Base-by-base conservation (phyloP, 2,113 vertebrate species). In the Psammodynastes pulverulentus region DNA sequence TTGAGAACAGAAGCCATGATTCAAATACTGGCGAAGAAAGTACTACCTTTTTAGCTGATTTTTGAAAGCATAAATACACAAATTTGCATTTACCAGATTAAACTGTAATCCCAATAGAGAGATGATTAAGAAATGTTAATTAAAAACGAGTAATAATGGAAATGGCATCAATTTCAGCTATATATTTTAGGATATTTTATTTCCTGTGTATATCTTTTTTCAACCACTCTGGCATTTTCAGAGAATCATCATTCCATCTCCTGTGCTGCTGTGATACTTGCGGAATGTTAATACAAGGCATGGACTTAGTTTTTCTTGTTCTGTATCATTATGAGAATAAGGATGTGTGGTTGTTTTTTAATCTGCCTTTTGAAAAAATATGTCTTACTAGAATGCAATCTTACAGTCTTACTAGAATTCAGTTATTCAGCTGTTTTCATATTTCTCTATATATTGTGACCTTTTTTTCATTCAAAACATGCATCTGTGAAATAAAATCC, bases 1-100 rank as follows among this genome's bases (percentile, higher is more conserved):
- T 9, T 29, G 3, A 91, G 51, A 92, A 86, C 21, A 49, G 90
- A 90, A 94, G 92, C 1, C n/a, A 94, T 92, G 17, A 1, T 88
- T 5, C 54, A 48, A 84, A 13, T 91, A 29, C 93, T 87, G 79
- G n/a, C 62, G 53, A 5, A 87, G 48, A 67, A 92, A 62, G 29
- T 23, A 1, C 52, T 79, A 45, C 29, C 46, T 94, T 95, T 95
- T 92, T 39, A 92, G 17, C 24, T 86, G 45, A 39, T 90, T 46
- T 0, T 21, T 88, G 58, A 43, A 94, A 62, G 9, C n/a, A 1
- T 23, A 17, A 67, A 84, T 79, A 21, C 79, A 62, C 9, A 1
- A 39, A 90, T 43, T 91, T 62, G 51, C 15, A 88, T 93, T 90
- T 88, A 23, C 93, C 3, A 0, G n/a, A 53, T 3, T 89, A 84